Base-by-base conservation (phyloP, 35 echinoderm and acorn worm genomes). In the Lytechinus variegatus region DNA sequence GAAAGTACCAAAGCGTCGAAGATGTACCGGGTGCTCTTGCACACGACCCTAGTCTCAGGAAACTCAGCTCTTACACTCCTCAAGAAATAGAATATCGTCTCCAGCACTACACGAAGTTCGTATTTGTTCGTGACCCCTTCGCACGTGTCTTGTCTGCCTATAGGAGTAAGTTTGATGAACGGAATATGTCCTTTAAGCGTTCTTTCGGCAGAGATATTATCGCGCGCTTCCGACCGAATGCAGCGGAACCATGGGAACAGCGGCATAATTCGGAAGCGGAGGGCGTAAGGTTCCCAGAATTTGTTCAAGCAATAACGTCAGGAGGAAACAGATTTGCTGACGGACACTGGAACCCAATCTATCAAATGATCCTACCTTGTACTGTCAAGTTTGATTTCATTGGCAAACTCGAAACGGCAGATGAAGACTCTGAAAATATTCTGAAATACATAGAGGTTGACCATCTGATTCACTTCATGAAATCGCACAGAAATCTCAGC, bases 51-150 rank as follows among this genome's bases (percentile, higher is more conserved):
- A 95, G 94, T 87, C 33, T 99, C 7, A 55, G 60, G 28, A 99
- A 97, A 95, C 95, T 99, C 5, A 97, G 95, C 56, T 91, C 93
- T 10, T 96, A 95, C 21, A 54, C 91, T 14, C 94, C 98, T 10
- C 71, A 94, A 87, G 97, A 97, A 79, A 99, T 97, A 55, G 87
- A 97, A 44, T 61, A 89, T 87, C 98, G 98, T 52, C 95, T 97
- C 27, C 89, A 95, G 55, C 95, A 97, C 55, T 97, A 99, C 91
- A 99, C 96, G 5, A 97, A 96, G 52, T 99, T 99, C 79, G 86
- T 99, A 8, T 99, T 97, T 88, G 98, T 99, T 8, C 60, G 98
- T 27, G 91, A 99, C 93, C 98, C 98, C 66, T 97, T 97, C 53
- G 92, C 96, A 16, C 89, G 98, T 14, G 95, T 97, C 9, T 57